phyloP scores from a whole-genome alignment of 92 coral and sea anemone genomes.

The Palythoa caribaeorum region DNA sequence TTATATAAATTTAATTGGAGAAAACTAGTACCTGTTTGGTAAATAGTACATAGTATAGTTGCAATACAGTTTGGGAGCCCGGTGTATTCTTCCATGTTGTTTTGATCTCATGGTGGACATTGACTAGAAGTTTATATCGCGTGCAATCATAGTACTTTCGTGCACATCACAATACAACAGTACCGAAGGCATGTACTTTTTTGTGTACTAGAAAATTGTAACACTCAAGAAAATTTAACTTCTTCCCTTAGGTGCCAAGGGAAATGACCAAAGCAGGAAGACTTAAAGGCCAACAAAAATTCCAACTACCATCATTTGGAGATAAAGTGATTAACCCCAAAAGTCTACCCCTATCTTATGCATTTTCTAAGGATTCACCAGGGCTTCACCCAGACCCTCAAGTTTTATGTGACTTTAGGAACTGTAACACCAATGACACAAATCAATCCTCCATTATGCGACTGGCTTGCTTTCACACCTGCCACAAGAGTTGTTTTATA shows the following conservation, averaged over 20 bases:
- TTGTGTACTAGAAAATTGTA: no score
- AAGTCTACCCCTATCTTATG: constrained; percentile 58
- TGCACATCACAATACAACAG: no score
- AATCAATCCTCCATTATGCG: constrained; percentile 4
- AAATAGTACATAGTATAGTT: no score
- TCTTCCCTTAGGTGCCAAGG: constrained; percentile 41
- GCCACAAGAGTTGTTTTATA: constrained; percentile 40
- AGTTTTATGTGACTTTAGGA: constrained; percentile 55
- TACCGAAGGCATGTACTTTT: no score
- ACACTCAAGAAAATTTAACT: no score
- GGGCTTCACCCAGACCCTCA: constrained; percentile 54
- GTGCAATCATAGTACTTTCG: no score
- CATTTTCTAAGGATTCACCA: constrained; percentile 45
- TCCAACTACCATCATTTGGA: constrained; percentile 63
- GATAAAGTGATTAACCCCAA: constrained; percentile 37
- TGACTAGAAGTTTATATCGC: no score
- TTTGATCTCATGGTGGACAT: no score
- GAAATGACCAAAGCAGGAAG: constrained; percentile 47
- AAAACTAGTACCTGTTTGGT: no score
- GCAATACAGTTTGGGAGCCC: no score
- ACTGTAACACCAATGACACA: constrained; percentile 32
- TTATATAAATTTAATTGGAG: no score
- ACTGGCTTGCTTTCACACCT: constrained; percentile 63
- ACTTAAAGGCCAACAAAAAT: constrained; percentile 52
- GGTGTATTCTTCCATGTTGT: no score